Percentiles rank a stretch among this genome's conserved stretches.
Evolutionary conservation across 2,797 vertebrate species (phyloP).

Genomic region (Aselliscus stoliczkanus): DNA sequence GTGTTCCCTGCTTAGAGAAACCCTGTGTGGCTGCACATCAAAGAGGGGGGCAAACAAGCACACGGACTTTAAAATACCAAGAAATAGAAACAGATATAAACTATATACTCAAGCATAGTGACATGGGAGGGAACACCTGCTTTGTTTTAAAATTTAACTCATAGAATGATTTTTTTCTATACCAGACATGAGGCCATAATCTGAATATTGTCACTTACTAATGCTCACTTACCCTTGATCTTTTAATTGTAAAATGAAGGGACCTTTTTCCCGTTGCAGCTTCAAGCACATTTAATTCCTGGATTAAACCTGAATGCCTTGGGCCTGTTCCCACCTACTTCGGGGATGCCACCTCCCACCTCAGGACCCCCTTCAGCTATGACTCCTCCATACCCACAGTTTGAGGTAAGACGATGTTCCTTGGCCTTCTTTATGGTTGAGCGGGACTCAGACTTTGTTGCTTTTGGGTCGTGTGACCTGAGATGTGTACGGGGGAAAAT

Average conservation of each 20-base stretch:
- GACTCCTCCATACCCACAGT: conserved; percentile 90
- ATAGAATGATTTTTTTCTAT: background rate
- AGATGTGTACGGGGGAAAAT: background rate
- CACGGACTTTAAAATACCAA: background rate
- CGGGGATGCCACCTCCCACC: conserved; percentile 93
- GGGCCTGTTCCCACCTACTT: conserved; percentile 94
- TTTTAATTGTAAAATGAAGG: conserved; percentile 61
- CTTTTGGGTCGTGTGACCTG: background rate
- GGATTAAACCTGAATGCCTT: conserved; percentile 98
- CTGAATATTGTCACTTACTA: conserved; percentile 6
- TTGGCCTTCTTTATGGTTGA: background rate
- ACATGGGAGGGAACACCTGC: background rate
- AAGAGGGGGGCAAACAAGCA: background rate
- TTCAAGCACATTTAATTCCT: conserved; percentile 99
- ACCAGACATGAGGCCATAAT: background rate
- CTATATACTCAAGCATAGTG: background rate
- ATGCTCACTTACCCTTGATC: background rate
- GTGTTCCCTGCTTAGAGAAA: background rate
- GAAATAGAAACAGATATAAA: background rate
- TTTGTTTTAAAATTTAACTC: conserved; percentile 11
- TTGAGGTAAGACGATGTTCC: conserved; percentile 89
- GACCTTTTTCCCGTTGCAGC: conserved; percentile 82
- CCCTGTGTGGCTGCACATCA: background rate
- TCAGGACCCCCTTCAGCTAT: conserved; percentile 89
- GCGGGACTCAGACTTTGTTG: background rate